Percentiles rank a stretch among this genome's conserved stretches.
Conservation (phyloP, 2,797 vertebrate species). For the Prunella strophiata region DNA sequence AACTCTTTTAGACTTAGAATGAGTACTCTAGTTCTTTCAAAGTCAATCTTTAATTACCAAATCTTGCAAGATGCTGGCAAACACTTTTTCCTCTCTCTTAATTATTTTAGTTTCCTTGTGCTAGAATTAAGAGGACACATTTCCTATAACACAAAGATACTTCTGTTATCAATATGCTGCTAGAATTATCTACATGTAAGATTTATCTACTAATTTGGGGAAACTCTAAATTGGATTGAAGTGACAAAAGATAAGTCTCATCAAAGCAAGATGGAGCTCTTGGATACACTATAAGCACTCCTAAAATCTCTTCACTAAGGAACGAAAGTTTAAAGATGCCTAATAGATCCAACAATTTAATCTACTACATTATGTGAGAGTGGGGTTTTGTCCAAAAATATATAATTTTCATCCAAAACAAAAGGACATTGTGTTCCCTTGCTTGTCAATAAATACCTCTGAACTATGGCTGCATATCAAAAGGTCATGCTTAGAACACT, state of each 20-base stretch:
- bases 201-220: background rate
- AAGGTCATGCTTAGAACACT: background rate
- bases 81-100: background rate
- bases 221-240: background rate
- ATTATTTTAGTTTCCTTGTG: background rate
- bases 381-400: background rate
- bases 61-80: background rate
- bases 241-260: background rate
- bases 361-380: background rate
- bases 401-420: background rate
- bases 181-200: background rate
- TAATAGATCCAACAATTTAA: background rate
- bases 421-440: background rate
- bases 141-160: background rate
- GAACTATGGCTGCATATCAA: background rate
- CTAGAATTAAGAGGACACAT: background rate
- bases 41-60: background rate
- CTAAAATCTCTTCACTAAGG: background rate
- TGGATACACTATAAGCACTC: background rate
- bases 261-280: background rate
- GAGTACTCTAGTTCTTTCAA: background rate
- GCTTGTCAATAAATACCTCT: background rate
- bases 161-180: background rate
- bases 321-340: background rate
- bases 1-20: background rate